Conservation (phyloP, 1,140 invertebrate species). For the Chironomus striatipennis region DNA sequence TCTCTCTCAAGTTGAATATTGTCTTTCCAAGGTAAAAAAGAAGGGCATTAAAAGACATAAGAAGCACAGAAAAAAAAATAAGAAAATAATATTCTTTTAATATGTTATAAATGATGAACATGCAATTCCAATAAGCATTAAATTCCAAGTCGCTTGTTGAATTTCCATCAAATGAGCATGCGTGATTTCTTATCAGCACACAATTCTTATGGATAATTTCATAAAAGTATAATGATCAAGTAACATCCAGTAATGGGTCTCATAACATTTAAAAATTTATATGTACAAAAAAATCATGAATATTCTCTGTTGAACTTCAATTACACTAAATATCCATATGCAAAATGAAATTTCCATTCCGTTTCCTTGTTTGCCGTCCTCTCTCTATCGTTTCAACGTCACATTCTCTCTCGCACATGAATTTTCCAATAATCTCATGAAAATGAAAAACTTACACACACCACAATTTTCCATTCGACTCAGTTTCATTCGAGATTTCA, state of each 20-base stretch:
- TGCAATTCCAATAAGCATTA: too few species aligned
- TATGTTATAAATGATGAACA: not conserved
- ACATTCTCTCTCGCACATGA: not conserved
- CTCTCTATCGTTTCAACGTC: not conserved
- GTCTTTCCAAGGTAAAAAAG: not conserved
- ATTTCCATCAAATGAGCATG: not conserved
- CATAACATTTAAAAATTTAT: not conserved
- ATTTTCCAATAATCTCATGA: not conserved
- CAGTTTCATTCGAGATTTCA: constrained; percentile 7
- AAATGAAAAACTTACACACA: not conserved
- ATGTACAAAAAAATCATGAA: not conserved
- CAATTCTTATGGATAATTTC: not conserved
- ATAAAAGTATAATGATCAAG: not conserved
- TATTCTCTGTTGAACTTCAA: not conserved
- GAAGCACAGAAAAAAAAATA: not conserved
- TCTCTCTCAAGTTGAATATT: too few species aligned
- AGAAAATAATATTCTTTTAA: not conserved
- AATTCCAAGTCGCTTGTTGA: not conserved
- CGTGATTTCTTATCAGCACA: not conserved
- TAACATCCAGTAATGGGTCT: not conserved
- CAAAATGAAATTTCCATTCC: not conserved
- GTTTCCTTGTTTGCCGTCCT: not conserved
- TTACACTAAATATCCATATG: not conserved
- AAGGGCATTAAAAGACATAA: not conserved
- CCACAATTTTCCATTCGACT: not conserved